Conservation (phyloP, 2,888 invertebrate genomes). For the Oscheius onirici region DNA sequence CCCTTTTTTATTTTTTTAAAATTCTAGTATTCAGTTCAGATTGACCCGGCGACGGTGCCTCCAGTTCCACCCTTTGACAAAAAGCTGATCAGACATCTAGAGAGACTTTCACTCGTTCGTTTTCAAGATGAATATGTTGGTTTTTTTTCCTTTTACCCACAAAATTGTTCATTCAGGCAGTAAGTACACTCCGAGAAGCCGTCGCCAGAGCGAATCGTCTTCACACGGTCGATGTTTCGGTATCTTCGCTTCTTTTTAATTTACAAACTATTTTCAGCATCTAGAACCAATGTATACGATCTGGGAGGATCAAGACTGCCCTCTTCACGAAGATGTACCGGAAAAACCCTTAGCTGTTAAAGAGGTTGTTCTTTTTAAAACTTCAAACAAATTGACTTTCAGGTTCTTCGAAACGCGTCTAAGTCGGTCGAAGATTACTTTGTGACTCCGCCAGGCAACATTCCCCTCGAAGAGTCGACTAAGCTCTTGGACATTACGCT, state of each 20-base stretch:
- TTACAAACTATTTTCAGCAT: neutral
- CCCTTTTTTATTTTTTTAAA: neutral
- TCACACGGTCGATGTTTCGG: slow-evolving; percentile 44
- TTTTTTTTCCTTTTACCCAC: neutral
- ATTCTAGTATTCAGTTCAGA: slow-evolving; percentile 22
- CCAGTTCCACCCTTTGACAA: slow-evolving; percentile 43
- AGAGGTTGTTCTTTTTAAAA: slow-evolving; percentile 27
- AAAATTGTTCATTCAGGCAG: slow-evolving; percentile 44
- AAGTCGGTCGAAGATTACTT: slow-evolving; percentile 50
- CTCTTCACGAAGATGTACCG: slow-evolving; percentile 46
- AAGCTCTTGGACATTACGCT: slow-evolving; percentile 40
- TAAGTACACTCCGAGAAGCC: slow-evolving; percentile 46
- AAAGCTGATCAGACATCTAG: slow-evolving; percentile 47
- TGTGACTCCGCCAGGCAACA: slow-evolving; percentile 58
- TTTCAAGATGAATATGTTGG: slow-evolving; percentile 41
- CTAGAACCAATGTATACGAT: slow-evolving; percentile 33
- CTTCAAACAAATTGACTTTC: neutral
- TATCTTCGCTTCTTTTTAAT: slow-evolving; percentile 1
- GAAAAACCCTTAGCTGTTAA: slow-evolving; percentile 43
- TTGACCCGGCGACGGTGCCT: slow-evolving; percentile 29
- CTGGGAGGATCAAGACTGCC: slow-evolving; percentile 55
- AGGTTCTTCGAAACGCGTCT: slow-evolving; percentile 45
- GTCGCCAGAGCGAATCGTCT: slow-evolving; percentile 47
- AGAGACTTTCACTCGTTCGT: slow-evolving; percentile 48
- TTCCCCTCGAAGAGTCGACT: slow-evolving; percentile 47